These are phyloP conservation scores for Mixornis gularis DNA, from an alignment of 2,113 vertebrate genomes.

Conservation along the genomic window DNA sequence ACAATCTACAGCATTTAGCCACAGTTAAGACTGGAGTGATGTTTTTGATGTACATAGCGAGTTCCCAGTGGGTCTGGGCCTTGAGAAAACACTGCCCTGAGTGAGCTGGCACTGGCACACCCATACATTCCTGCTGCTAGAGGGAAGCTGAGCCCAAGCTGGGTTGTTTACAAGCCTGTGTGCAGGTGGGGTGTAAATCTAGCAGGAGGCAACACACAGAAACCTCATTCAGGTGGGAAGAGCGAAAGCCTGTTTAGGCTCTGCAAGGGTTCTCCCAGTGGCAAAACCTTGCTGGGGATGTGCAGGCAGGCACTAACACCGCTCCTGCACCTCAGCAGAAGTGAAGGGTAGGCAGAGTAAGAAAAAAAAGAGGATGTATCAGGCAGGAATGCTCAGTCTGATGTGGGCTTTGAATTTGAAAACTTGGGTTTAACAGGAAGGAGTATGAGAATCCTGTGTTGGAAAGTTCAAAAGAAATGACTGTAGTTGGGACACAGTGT, in stretches of 20 bases:
- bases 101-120: slow-evolving; percentile 44
- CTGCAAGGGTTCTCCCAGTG: neutral
- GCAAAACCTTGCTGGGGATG: neutral
- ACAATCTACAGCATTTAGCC: slow-evolving; percentile 61
- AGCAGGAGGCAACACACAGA: neutral
- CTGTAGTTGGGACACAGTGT: neutral
- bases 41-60: neutral
- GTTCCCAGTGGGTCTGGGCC: slow-evolving; percentile 38
- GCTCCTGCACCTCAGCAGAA: neutral
- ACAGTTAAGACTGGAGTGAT: slow-evolving; percentile 69
- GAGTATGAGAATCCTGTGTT: neutral
- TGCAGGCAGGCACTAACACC: neutral
- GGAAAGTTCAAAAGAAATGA: neutral
- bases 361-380: neutral
- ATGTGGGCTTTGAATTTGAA: neutral
- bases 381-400: neutral
- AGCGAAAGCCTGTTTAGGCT: neutral
- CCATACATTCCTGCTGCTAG: slow-evolving; percentile 63
- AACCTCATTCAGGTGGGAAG: neutral
- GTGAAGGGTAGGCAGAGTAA: neutral
- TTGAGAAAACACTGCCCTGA: slow-evolving; percentile 41
- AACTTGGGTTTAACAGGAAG: neutral
- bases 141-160: slow-evolving; percentile 39
- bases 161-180: slow-evolving; percentile 35
- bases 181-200: neutral